Evolutionary conservation across 2,113 vertebrate genomes (phyloP), one percentile per base, ranked within the genome.

Genomic region (Ancistrus triradiatus): DNA sequence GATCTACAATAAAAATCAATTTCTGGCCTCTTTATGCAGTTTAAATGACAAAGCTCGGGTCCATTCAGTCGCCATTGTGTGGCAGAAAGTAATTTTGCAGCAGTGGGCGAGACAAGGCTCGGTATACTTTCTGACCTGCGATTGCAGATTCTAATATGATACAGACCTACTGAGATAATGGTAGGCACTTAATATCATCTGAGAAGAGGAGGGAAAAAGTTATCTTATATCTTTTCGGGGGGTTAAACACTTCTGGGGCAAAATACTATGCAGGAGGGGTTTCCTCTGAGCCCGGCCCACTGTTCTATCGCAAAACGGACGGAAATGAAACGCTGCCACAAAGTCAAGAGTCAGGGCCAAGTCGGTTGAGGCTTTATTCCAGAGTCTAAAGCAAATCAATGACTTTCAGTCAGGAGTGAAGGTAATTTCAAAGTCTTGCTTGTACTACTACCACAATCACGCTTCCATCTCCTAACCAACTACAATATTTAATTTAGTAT

Each of bases 1-100:
- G 96, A 98, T 98, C 92, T 93, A 97, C 96, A 98, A 97, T 98
- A 95, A 98, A 98, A 98, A 98, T 98, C 96, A 95, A 98, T 98
- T 98, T 98, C 94, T 97, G 92, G 90, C 90, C 94, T 98, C 95
- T 98, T 98, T 97, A 98, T 98, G 95, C 93, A 94, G 93, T 98
- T 98, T 98, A 98, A 98, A 98, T 97, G 95, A 98, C 96, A 98
- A 98, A 96, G 93, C 91, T 90, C 90, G 88, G 86, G 87, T 89
- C 94, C 92, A 95, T 96, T 96, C 94, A 94, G 89, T 85, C 81
- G 86, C 82, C 91, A 93, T 98, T 98, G 96, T 98, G 92, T 88
- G 81, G 76, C 75, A 89, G 91, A 96, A 97, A 96, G 96, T 98
- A 97, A 97, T 98, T 98, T 94, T 91, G 92, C 74, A 78, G 89